These are phyloP conservation scores for Drosophila niveifrons DNA, from an alignment of 2,888 invertebrate species.

Conservation along the genomic window DNA sequence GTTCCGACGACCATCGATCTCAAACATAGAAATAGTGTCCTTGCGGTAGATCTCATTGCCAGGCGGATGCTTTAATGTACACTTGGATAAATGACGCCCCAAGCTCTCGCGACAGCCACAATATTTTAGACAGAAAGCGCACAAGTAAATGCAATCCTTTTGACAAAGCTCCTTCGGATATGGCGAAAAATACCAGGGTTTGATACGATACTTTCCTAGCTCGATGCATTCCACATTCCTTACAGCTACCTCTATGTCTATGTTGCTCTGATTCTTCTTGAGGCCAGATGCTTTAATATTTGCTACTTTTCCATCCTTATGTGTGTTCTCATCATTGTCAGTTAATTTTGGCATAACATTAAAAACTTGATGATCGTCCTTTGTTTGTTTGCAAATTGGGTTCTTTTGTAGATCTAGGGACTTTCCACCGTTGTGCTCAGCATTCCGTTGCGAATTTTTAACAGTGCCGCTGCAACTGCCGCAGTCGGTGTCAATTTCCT, in stretches of 20 bases:
- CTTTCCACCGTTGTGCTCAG: neutral
- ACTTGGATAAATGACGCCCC: slow-evolving; percentile 95
- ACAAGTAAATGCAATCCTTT: slow-evolving; percentile 96
- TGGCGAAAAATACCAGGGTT: slow-evolving; percentile 99
- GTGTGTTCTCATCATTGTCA: neutral
- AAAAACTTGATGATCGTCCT: slow-evolving; percentile 84
- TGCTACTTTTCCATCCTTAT: slow-evolving; percentile 54
- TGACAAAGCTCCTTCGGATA: slow-evolving; percentile 98
- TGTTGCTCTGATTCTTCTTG: neutral
- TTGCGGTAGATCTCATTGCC: slow-evolving; percentile 99
- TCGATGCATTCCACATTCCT: slow-evolving; percentile 99
- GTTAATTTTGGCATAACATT: neutral
- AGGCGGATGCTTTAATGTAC: slow-evolving; percentile 93
- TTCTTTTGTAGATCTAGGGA: neutral
- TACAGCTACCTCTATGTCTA: slow-evolving; percentile 96
- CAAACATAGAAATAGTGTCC: slow-evolving; percentile 97
- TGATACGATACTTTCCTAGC: slow-evolving; percentile 95
- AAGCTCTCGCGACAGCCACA: slow-evolving; percentile 97
- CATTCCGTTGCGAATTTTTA: neutral
- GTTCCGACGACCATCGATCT: slow-evolving; percentile 98
- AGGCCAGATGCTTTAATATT: neutral
- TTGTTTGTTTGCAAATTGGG: slow-evolving; percentile 86
- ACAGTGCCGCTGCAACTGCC: neutral
- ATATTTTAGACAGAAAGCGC: slow-evolving; percentile 99
- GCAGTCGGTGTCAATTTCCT: slow-evolving; percentile 86